These are phyloP conservation scores for Lagopus muta DNA, from an alignment of 2,113 vertebrate genomes.

Conservation along the genomic window DNA sequence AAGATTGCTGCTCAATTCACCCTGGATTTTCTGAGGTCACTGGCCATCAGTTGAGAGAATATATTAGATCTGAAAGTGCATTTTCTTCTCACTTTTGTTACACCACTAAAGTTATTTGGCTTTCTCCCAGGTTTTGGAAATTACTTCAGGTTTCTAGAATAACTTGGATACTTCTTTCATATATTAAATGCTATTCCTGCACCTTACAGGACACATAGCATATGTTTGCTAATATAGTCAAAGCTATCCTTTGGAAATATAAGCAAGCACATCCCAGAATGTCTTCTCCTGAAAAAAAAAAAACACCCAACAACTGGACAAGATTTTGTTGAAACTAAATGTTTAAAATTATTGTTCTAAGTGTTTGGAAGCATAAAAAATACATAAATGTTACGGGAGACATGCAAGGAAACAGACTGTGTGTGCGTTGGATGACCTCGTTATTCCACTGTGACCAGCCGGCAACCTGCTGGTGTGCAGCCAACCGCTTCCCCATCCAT, in stretches of 20 bases:
- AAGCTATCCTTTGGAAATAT: neutral
- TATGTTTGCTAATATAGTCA: neutral
- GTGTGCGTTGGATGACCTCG: constrained; percentile 10
- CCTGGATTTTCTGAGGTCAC: neutral
- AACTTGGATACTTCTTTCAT: neutral
- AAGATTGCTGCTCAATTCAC: neutral
- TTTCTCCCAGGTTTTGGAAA: neutral
- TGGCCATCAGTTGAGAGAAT: neutral
- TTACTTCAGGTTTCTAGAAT: neutral
- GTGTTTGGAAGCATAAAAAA: constrained; percentile 58
- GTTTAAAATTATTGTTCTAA: constrained; percentile 50
- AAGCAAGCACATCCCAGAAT: neutral
- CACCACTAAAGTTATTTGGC: neutral
- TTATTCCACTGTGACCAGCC: constrained; percentile 18
- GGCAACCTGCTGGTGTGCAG: neutral
- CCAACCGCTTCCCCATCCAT: neutral
- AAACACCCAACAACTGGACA: neutral
- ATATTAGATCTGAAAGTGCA: neutral
- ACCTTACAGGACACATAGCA: neutral
- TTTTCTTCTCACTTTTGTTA: neutral
- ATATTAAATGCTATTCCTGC: neutral
- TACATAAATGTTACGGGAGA: constrained; percentile 50
- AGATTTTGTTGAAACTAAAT: constrained; percentile 17
- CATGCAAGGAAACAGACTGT: neutral
- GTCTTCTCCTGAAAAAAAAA: neutral